Percentiles rank a stretch among this genome's conserved stretches.
Evolutionary conservation across 2,888 invertebrate species (phyloP).

Genomic region (Melinaea menophilus): DNA sequence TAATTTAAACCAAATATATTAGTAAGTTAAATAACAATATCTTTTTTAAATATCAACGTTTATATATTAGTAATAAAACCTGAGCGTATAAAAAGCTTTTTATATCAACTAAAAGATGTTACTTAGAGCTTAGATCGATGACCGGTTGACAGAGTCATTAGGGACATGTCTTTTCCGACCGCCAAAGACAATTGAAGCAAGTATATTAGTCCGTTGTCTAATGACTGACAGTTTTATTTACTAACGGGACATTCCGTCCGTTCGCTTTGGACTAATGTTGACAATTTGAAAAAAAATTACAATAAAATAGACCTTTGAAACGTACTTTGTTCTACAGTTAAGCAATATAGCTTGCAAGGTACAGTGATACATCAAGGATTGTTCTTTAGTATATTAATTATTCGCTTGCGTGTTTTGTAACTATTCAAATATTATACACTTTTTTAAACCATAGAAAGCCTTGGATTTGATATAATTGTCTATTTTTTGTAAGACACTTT

Average conservation of each 20-base stretch:
- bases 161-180: conserved; percentile 62
- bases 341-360: neutral
- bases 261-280: conserved; percentile 51
- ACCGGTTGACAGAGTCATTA: conserved; percentile 70
- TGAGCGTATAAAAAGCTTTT: too few relatives aligned
- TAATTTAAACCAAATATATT: too few relatives aligned
- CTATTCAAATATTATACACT: neutral
- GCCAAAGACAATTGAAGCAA: conserved; percentile 66
- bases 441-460: too few relatives aligned
- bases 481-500: neutral
- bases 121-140: conserved; percentile 60
- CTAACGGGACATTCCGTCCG: conserved; percentile 63
- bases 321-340: conserved; percentile 1
- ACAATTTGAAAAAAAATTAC: conserved; percentile 10
- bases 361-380: too few relatives aligned
- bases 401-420: conserved; percentile 2
- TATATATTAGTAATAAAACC: too few relatives aligned
- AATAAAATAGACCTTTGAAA: conserved; percentile 5
- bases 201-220: conserved; percentile 69
- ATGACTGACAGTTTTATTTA: conserved; percentile 75
- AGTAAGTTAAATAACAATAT: too few relatives aligned
- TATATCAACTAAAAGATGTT: neutral
- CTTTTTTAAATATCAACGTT: too few relatives aligned
- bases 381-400: conserved; percentile 5
- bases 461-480: too few relatives aligned